phyloP scores from a whole-genome alignment of 37 sponge, comb jelly and placozoan species.

The Chondrilla cf. caribensis region DNA sequence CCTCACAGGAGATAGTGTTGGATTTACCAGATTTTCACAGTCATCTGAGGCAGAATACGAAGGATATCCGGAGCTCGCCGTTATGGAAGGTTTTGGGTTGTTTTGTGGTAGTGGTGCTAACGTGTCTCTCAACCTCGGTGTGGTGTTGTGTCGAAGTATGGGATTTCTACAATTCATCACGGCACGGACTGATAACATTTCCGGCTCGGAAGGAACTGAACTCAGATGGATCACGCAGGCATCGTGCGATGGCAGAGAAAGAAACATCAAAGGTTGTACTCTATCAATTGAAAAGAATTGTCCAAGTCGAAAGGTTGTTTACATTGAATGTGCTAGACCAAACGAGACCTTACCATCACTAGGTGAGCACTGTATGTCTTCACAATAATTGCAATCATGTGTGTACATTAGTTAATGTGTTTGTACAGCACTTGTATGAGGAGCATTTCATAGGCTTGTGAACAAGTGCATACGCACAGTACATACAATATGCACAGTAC shows the following conservation, averaged over 20 bases:
- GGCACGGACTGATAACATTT: background rate
- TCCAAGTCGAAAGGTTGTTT: too few relatives aligned
- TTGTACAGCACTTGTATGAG: too few relatives aligned
- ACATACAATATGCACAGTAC: too few relatives aligned
- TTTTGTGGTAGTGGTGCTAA: background rate
- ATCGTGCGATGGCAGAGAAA: background rate
- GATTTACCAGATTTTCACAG: background rate
- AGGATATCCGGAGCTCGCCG: background rate
- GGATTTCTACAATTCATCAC: background rate
- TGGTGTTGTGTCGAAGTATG: background rate
- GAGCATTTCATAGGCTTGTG: too few relatives aligned
- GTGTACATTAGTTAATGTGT: too few relatives aligned
- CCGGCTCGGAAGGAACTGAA: background rate
- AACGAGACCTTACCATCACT: background rate
- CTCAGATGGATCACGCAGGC: background rate
- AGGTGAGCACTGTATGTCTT: slow-evolving; percentile 15
- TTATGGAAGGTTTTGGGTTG: background rate
- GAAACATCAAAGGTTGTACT: slow-evolving; percentile 8
- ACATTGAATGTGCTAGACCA: background rate
- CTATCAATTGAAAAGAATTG: background rate
- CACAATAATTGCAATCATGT: too few relatives aligned
- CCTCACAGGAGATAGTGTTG: background rate
- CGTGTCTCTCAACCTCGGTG: background rate
- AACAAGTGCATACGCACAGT: too few relatives aligned
- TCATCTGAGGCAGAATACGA: background rate